Percentiles rank a stretch among this genome's conserved stretches.
Conservation (phyloP, 2,888 invertebrate species). For the Oscheius myriophilus region DNA sequence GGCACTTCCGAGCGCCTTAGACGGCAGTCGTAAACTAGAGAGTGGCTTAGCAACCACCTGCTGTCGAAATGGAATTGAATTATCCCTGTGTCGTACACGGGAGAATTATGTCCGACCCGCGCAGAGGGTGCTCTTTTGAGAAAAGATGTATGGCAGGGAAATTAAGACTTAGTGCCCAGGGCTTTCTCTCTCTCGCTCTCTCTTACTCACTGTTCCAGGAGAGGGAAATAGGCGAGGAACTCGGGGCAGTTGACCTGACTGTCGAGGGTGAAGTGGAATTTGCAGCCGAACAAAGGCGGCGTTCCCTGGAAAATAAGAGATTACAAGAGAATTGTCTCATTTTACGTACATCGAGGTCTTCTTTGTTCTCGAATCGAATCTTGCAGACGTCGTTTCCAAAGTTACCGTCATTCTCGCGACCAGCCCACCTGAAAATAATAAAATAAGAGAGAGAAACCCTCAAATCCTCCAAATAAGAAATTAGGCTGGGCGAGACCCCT, state of each 20-base stretch:
- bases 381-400: constrained; percentile 74
- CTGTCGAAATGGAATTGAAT: constrained; percentile 21
- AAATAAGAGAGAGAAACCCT: too few species aligned
- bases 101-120: constrained; percentile 5
- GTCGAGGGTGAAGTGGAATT: constrained; percentile 93
- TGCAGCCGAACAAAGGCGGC: constrained; percentile 88
- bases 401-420: constrained; percentile 51
- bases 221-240: constrained; percentile 91
- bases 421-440: constrained; percentile 55
- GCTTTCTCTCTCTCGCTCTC: too few species aligned
- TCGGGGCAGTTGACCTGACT: constrained; percentile 97
- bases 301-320: constrained; percentile 46
- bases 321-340: background rate
- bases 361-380: constrained; percentile 72
- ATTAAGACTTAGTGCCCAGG: background rate
- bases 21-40: too few species aligned
- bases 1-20: too few species aligned
- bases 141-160: background rate
- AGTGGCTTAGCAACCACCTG: constrained; percentile 21
- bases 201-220: constrained; percentile 58
- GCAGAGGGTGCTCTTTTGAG: background rate
- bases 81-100: background rate
- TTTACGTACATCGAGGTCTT: constrained; percentile 51
- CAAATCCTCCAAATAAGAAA: background rate
- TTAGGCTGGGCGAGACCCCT: too few species aligned